A percentile compares a stretch with the other conserved stretches of the same genome.
phyloP scores from a whole-genome alignment of 2,888 invertebrate species.

The Sesia bembeciformis region DNA sequence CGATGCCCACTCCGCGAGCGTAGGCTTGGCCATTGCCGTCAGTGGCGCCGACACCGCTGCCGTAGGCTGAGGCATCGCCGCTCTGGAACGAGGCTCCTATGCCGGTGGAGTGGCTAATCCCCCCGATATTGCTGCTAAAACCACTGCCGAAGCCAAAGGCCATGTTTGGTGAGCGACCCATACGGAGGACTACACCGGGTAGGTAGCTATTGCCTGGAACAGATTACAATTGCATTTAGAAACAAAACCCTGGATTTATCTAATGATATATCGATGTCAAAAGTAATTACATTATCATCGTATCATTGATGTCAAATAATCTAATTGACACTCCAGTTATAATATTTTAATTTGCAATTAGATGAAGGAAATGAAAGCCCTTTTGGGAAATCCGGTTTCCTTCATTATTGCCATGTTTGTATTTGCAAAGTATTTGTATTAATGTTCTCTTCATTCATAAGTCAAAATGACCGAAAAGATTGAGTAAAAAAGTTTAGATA shows the following conservation, averaged over 20 bases:
- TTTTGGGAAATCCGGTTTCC: too few relatives aligned
- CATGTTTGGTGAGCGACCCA: slow-evolving; percentile 42
- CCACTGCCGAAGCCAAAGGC: slow-evolving; percentile 59
- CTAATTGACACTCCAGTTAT: too few relatives aligned
- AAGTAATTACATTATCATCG: neutral
- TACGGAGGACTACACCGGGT: slow-evolving; percentile 30
- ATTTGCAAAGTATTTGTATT: too few relatives aligned
- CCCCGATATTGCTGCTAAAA: slow-evolving; percentile 56
- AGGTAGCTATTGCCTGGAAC: slow-evolving; percentile 8
- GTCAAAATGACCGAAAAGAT: too few relatives aligned
- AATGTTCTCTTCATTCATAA: too few relatives aligned
- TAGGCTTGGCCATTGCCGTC: slow-evolving; percentile 21
- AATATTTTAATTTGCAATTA: too few relatives aligned
- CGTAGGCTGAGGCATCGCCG: slow-evolving; percentile 46
- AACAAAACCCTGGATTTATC: neutral
- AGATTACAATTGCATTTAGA: neutral
- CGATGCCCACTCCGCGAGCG: slow-evolving; percentile 46
- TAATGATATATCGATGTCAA: neutral
- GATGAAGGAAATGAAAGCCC: too few relatives aligned
- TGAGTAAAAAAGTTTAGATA: too few relatives aligned
- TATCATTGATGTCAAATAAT: too few relatives aligned
- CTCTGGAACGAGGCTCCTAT: slow-evolving; percentile 45
- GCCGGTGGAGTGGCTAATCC: slow-evolving; percentile 49
- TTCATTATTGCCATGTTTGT: too few relatives aligned
- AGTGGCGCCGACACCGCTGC: slow-evolving; percentile 30